These are phyloP conservation scores for Sebastes iracundus DNA, from an alignment of 2,797 vertebrate species.

Conservation along the genomic window DNA sequence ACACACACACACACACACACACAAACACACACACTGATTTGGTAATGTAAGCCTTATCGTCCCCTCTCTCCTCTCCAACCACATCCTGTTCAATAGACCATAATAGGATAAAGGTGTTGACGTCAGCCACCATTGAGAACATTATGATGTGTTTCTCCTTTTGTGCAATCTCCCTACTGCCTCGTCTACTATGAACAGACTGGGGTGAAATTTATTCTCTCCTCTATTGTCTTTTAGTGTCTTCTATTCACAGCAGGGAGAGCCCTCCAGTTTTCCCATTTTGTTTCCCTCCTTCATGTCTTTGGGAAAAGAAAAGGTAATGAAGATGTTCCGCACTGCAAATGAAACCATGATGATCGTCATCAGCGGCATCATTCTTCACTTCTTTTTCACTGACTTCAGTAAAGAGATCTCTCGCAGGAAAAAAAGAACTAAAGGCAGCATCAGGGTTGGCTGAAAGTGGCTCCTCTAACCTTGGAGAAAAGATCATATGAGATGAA, in stretches of 20 bases:
- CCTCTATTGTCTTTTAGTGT: conserved; percentile 46
- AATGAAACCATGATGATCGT: conserved; percentile 26
- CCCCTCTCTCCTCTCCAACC: conserved; percentile 34
- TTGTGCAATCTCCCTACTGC: conserved; percentile 35
- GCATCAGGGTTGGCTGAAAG: not conserved
- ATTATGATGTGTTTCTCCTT: conserved; percentile 61
- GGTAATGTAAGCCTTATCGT: conserved; percentile 50
- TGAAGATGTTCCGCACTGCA: conserved; percentile 32
- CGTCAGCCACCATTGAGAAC: conserved; percentile 58
- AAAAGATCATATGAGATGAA: not conserved
- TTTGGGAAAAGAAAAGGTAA: conserved; percentile 36
- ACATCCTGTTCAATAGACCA: conserved; percentile 57
- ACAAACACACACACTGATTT: conserved; percentile 10
- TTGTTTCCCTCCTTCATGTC: conserved; percentile 38
- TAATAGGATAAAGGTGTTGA: conserved; percentile 57
- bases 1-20: not conserved
- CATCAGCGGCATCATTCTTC: conserved; percentile 12
- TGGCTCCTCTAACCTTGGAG: not conserved
- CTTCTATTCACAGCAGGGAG: conserved; percentile 39
- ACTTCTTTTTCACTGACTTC: not conserved
- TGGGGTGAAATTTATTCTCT: conserved; percentile 53
- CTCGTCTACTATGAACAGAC: conserved; percentile 31
- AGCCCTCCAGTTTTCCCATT: conserved; percentile 38
- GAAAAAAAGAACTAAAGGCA: not conserved
- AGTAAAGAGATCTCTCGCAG: not conserved